phyloP scores from a whole-genome alignment of 2,113 vertebrate species.

The Isichthys henryi region DNA sequence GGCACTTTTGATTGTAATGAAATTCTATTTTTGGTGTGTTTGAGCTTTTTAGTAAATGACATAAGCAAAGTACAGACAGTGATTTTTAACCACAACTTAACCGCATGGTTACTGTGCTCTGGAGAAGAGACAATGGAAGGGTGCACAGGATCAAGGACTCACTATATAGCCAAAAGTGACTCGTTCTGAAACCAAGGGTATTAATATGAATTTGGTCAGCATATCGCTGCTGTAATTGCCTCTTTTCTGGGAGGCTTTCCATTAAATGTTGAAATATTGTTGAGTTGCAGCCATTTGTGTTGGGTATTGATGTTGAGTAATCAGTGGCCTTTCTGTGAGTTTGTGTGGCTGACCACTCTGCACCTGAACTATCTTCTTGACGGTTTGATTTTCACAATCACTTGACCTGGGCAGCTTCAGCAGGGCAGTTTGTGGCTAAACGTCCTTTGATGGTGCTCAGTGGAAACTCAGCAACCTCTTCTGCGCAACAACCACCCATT shows the following conservation, averaged over 20 bases:
- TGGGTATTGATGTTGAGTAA: background rate
- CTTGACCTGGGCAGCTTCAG: background rate
- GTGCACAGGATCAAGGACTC: background rate
- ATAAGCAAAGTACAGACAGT: background rate
- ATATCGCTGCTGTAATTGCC: background rate
- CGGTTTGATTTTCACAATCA: background rate
- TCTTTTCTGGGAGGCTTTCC: background rate
- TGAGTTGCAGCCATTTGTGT: background rate
- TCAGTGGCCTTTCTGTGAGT: background rate
- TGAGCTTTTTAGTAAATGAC: slow-evolving; percentile 2
- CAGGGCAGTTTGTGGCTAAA: background rate
- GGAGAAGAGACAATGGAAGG: background rate
- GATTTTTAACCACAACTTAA: background rate
- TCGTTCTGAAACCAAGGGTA: background rate
- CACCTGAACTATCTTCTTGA: background rate
- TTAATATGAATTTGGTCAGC: background rate
- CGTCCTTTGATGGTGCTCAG: background rate
- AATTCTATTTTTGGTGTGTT: background rate
- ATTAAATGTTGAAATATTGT: background rate
- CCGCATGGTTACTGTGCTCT: background rate
- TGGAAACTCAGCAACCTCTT: background rate
- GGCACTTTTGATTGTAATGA: background rate
- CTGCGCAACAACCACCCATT: background rate
- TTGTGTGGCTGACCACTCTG: background rate
- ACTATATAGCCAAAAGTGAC: background rate